These are phyloP conservation scores for Oryzias woworae DNA, from an alignment of 2,113 vertebrate species.

Conservation along the genomic window DNA sequence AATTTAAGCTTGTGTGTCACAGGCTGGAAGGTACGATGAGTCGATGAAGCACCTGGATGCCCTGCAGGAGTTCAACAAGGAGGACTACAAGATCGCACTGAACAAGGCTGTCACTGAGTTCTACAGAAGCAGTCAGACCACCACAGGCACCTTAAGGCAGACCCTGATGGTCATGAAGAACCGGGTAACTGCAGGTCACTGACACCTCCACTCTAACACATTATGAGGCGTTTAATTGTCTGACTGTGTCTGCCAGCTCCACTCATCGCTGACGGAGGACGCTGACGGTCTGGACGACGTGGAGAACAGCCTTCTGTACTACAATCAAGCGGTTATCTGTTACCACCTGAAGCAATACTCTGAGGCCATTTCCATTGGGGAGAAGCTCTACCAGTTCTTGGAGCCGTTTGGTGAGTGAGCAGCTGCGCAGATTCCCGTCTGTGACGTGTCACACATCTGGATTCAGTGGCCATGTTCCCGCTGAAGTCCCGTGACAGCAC, in stretches of 20 bases:
- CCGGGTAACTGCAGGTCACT: slow-evolving; percentile 78
- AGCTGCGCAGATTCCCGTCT: neutral
- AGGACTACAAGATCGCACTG: slow-evolving; percentile 95
- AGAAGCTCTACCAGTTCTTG: slow-evolving; percentile 97
- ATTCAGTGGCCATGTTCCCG: no score
- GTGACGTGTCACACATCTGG: neutral
- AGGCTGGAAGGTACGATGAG: slow-evolving; percentile 91
- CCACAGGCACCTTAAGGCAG: slow-evolving; percentile 89
- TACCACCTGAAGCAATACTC: slow-evolving; percentile 94
- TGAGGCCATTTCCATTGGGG: slow-evolving; percentile 91
- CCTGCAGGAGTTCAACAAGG: slow-evolving; percentile 94
- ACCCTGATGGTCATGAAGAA: slow-evolving; percentile 90
- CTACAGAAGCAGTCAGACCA: slow-evolving; percentile 92
- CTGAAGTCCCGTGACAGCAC: no score
- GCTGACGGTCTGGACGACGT: slow-evolving; percentile 96
- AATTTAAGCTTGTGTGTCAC: slow-evolving; percentile 1
- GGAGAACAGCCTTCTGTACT: slow-evolving; percentile 94
- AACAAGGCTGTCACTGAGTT: slow-evolving; percentile 94
- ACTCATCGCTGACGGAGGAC: slow-evolving; percentile 87
- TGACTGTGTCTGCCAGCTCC: slow-evolving; percentile 76
- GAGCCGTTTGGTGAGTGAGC: slow-evolving; percentile 92
- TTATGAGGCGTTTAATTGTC: no score
- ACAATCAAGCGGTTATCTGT: slow-evolving; percentile 95
- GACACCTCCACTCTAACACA: no score
- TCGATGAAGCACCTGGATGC: slow-evolving; percentile 87